These are phyloP conservation scores for Lasioglossum malachurum DNA, from an alignment of 2,888 invertebrate genomes.

Conservation along the genomic window DNA sequence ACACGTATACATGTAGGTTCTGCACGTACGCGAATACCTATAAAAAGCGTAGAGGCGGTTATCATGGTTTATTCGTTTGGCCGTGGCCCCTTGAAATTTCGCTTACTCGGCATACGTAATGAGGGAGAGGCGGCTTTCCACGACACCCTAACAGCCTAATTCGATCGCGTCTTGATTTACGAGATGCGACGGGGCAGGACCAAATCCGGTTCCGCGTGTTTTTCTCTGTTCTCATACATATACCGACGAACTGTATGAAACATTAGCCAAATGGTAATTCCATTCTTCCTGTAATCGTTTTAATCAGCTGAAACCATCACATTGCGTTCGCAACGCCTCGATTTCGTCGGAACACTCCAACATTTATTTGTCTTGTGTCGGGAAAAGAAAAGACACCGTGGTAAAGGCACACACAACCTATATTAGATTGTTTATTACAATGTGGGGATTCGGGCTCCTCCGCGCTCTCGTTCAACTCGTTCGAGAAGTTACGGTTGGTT, in stretches of 20 bases:
- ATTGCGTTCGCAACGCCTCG: too few species aligned
- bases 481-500: too few species aligned
- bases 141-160: constrained; percentile 50
- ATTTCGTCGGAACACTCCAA: too few species aligned
- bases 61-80: constrained; percentile 59
- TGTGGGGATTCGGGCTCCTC: too few species aligned
- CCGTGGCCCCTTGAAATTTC: constrained; percentile 31
- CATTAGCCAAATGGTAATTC: not conserved
- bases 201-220: not conserved
- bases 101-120: constrained; percentile 46
- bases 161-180: constrained; percentile 38
- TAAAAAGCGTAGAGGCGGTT: constrained; percentile 46
- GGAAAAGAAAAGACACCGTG: too few species aligned
- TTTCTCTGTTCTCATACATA: not conserved
- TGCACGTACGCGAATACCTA: not conserved
- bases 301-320: too few species aligned
- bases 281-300: too few species aligned
- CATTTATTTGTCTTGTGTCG: too few species aligned
- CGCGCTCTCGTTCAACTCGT: too few species aligned
- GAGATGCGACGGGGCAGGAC: not conserved
- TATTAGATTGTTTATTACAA: too few species aligned
- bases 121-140: constrained; percentile 28
- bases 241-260: too few species aligned
- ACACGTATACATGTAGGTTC: not conserved
- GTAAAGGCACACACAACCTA: too few species aligned